These are phyloP conservation scores for Magallana gigas DNA, from an alignment of 1,140 invertebrate species.

Conservation along the genomic window DNA sequence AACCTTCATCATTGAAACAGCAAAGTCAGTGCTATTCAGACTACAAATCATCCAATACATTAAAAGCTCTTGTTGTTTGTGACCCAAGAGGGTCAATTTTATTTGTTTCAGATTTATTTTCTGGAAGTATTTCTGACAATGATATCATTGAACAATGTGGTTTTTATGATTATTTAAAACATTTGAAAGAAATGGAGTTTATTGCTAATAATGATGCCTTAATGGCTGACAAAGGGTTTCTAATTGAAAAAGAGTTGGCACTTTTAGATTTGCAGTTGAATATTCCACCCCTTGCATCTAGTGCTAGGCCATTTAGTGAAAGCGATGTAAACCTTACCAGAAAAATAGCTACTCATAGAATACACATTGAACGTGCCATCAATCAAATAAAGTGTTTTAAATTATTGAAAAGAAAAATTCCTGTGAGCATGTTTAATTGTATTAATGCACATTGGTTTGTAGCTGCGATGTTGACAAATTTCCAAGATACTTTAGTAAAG, in stretches of 20 bases:
- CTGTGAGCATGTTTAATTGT: conserved; percentile 20
- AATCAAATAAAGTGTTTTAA: conserved; percentile 46
- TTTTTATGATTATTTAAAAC: conserved; percentile 20
- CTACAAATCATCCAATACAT: background rate
- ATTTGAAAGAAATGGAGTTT: background rate
- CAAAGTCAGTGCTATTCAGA: conserved; percentile 44
- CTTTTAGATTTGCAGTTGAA: conserved; percentile 45
- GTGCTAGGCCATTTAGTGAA: conserved; percentile 22
- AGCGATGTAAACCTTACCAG: conserved; percentile 45
- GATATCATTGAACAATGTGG: background rate
- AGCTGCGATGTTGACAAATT: conserved; percentile 52
- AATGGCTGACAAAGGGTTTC: conserved; percentile 44
- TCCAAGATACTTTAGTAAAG: background rate
- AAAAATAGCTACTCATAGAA: conserved; percentile 53
- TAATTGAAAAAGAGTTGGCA: conserved; percentile 51
- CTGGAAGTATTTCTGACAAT: conserved; percentile 16
- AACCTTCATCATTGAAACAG: background rate
- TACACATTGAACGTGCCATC: conserved; percentile 49
- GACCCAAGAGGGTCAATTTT: conserved; percentile 10
- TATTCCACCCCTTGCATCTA: conserved; percentile 50
- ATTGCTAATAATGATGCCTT: background rate
- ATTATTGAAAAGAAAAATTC: conserved; percentile 37
- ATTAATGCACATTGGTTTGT: conserved; percentile 52
- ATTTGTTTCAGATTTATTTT: background rate
- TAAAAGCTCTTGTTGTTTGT: conserved; percentile 18